These are phyloP conservation scores for Drosophila littoralis DNA, from an alignment of 1,140 invertebrate species.

Conservation along the genomic window DNA sequence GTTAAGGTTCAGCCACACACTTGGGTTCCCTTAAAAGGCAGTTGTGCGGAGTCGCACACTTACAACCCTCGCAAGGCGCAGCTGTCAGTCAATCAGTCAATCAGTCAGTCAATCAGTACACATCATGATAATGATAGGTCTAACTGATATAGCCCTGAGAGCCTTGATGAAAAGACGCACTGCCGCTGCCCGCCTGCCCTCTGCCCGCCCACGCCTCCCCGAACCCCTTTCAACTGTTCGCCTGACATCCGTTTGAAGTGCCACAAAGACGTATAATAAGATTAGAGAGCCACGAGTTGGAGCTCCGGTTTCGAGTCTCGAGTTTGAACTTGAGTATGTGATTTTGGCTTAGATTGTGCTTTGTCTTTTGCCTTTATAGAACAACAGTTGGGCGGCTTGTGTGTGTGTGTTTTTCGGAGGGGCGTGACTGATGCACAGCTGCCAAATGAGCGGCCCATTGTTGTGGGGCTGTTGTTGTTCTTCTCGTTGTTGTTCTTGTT, in stretches of 20 bases:
- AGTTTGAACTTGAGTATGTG: slow-evolving; percentile 16
- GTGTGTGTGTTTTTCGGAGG: too few species aligned
- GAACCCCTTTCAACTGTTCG: slow-evolving; percentile 16
- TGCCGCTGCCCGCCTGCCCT: neutral
- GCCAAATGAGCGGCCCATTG: slow-evolving; percentile 16
- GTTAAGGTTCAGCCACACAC: neutral
- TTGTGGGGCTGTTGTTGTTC: neutral
- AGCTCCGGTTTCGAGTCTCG: slow-evolving; percentile 9
- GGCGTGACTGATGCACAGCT: slow-evolving; percentile 47
- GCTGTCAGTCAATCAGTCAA: slow-evolving; percentile 43
- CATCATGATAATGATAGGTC: slow-evolving; percentile 44
- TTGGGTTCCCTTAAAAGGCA: neutral
- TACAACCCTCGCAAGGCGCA: slow-evolving; percentile 10
- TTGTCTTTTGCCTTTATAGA: slow-evolving; percentile 26
- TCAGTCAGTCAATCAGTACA: slow-evolving; percentile 40
- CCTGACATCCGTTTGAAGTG: slow-evolving; percentile 67
- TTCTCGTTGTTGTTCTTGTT: neutral
- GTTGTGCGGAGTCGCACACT: slow-evolving; percentile 6
- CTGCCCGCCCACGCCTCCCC: neutral
- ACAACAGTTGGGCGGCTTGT: neutral
- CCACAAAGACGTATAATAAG: slow-evolving; percentile 58
- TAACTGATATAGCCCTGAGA: slow-evolving; percentile 15
- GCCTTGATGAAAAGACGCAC: slow-evolving; percentile 39
- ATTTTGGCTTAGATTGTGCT: slow-evolving; percentile 45
- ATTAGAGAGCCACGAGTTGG: slow-evolving; percentile 45